Conservation (phyloP, 2,113 vertebrate genomes). For the Oriolus oriolus region DNA sequence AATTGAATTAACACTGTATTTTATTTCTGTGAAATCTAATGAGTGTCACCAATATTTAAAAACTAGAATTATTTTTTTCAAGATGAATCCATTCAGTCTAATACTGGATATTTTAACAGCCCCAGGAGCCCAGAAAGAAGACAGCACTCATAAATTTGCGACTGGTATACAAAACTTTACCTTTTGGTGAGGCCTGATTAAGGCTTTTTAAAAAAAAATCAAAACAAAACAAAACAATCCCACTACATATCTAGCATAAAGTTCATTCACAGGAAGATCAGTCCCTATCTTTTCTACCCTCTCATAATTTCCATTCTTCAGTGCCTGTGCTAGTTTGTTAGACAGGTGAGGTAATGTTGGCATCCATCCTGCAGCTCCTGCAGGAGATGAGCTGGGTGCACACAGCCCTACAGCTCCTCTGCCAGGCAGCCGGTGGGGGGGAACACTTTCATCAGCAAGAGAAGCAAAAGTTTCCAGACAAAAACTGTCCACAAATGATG, state of each 20-base stretch:
- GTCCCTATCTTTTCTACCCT: neutral
- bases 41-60: slow-evolving; percentile 35
- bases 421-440: fast-evolving
- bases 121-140: neutral
- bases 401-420: neutral
- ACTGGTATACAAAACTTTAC: neutral
- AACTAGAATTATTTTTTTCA: neutral
- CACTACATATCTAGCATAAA: neutral
- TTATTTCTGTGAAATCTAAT: slow-evolving; percentile 56
- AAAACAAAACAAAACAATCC: neutral
- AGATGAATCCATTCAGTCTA: neutral
- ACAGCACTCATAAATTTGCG: slow-evolving; percentile 19
- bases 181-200: neutral
- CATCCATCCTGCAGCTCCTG: neutral
- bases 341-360: neutral
- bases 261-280: neutral
- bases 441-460: neutral
- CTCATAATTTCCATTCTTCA: neutral
- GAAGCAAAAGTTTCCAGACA: neutral
- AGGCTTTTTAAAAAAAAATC: neutral
- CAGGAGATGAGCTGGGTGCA: neutral
- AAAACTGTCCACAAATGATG: neutral
- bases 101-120: slow-evolving; percentile 4
- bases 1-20: slow-evolving; percentile 44
- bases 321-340: neutral